Conservation (phyloP, 2,113 vertebrate species). For the Archocentrus centrarchus region DNA sequence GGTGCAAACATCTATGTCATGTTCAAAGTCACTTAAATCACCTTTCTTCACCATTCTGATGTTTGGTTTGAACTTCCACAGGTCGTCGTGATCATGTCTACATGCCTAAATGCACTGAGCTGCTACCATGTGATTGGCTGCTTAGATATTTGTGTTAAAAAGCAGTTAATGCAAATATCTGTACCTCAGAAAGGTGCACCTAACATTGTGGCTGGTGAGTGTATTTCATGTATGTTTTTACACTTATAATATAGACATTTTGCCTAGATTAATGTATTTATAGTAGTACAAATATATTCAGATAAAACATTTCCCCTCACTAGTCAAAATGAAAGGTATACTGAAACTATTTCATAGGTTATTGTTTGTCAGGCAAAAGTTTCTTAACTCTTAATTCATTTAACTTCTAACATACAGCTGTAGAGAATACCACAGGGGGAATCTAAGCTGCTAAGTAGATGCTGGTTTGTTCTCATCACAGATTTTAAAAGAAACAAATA, state of each 20-base stretch:
- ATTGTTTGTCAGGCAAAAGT: background rate
- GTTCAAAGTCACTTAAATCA: background rate
- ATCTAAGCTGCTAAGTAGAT: background rate
- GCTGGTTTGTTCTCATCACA: background rate
- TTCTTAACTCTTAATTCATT: background rate
- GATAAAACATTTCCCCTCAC: background rate
- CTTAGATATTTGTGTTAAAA: background rate
- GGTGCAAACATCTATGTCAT: background rate
- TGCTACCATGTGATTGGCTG: background rate
- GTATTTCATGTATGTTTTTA: background rate
- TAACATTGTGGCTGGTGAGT: no score
- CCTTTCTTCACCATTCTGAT: background rate
- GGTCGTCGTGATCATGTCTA: background rate
- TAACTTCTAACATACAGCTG: background rate
- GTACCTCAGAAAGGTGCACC: background rate
- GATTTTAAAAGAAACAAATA: background rate
- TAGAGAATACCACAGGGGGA: background rate
- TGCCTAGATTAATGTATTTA: background rate
- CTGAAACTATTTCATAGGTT: background rate
- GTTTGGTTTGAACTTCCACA: background rate
- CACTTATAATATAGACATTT: background rate
- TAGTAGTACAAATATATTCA: background rate
- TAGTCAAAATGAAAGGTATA: background rate
- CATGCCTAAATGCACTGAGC: background rate
- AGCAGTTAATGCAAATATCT: background rate